Percentiles rank a stretch among this genome's conserved stretches.
Evolutionary conservation across 2,797 vertebrate species (phyloP).

Genomic region (Microtus californicus): DNA sequence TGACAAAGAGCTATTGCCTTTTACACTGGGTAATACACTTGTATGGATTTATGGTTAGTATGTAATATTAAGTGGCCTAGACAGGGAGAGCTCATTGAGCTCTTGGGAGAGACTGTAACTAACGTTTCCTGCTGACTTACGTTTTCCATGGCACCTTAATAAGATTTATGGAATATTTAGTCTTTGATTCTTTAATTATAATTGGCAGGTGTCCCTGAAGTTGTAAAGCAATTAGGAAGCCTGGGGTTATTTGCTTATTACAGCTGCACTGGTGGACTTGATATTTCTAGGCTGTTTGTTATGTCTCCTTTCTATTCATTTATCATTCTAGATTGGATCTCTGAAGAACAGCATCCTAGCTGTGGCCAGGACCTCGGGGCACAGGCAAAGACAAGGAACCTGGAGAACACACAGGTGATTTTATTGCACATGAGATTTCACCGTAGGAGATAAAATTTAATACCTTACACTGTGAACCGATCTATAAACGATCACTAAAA

Average conservation of each 20-base stretch:
- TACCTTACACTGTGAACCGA: background rate
- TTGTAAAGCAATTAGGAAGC: conserved; percentile 77
- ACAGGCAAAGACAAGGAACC: conserved; percentile 29
- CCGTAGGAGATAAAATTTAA: conserved; percentile 58
- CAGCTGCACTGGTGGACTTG: background rate
- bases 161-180: conserved; percentile 81
- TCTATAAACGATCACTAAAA: background rate
- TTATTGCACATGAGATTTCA: conserved; percentile 56
- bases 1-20: conserved; percentile 79
- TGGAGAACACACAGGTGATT: background rate
- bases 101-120: conserved; percentile 74
- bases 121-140: conserved; percentile 78
- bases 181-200: conserved; percentile 80
- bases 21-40: conserved; percentile 78
- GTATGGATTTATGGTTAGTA: conserved; percentile 80
- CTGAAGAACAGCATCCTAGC: conserved; percentile 34
- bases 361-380: conserved; percentile 26
- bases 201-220: conserved; percentile 80
- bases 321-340: conserved; percentile 65
- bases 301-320: conserved; percentile 66
- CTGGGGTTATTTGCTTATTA: conserved; percentile 70
- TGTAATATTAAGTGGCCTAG: conserved; percentile 79
- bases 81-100: conserved; percentile 79
- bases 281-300: conserved; percentile 65
- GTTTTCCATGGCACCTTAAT: conserved; percentile 73